phyloP scores from a whole-genome alignment of 92 coral and sea anemone genomes.

The Heteractis magnifica region DNA sequence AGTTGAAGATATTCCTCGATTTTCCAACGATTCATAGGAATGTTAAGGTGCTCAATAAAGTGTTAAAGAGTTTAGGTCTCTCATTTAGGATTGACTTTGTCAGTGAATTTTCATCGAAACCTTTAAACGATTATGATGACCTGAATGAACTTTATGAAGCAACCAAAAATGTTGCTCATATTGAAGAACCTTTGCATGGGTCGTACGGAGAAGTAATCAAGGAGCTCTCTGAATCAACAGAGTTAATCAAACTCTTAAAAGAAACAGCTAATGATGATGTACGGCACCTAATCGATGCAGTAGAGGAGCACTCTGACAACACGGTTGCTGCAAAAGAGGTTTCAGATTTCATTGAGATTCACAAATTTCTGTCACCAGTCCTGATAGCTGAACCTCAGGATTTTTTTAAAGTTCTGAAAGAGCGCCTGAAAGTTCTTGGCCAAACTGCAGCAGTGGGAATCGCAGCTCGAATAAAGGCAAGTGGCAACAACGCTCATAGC shows the following conservation, averaged over 20 bases:
- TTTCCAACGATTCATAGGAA: slow-evolving; percentile 5
- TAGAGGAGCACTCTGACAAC: slow-evolving; percentile 75
- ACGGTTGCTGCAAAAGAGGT: slow-evolving; percentile 61
- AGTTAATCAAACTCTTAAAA: slow-evolving; percentile 44
- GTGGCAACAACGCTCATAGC: slow-evolving; percentile 66
- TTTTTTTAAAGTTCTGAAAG: slow-evolving; percentile 27
- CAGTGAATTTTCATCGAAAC: not conserved
- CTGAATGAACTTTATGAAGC: not conserved
- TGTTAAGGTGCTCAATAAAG: not conserved
- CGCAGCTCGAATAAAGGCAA: slow-evolving; percentile 58
- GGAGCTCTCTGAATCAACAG: slow-evolving; percentile 50
- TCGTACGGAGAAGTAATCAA: slow-evolving; percentile 17
- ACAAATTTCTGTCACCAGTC: slow-evolving; percentile 55
- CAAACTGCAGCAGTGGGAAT: slow-evolving; percentile 27
- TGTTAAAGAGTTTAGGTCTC: not conserved
- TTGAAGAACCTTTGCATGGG: slow-evolving; percentile 29
- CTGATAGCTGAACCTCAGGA: slow-evolving; percentile 31
- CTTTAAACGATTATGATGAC: not conserved
- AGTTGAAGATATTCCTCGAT: not conserved
- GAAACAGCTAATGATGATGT: slow-evolving; percentile 69
- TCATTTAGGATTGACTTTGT: not conserved
- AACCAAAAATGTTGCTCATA: slow-evolving; percentile 36
- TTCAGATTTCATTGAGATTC: slow-evolving; percentile 69
- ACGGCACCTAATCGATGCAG: slow-evolving; percentile 66
- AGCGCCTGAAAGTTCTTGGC: slow-evolving; percentile 21